phyloP scores from a whole-genome alignment of 2,797 vertebrate genomes.

The Pangasius djambal region DNA sequence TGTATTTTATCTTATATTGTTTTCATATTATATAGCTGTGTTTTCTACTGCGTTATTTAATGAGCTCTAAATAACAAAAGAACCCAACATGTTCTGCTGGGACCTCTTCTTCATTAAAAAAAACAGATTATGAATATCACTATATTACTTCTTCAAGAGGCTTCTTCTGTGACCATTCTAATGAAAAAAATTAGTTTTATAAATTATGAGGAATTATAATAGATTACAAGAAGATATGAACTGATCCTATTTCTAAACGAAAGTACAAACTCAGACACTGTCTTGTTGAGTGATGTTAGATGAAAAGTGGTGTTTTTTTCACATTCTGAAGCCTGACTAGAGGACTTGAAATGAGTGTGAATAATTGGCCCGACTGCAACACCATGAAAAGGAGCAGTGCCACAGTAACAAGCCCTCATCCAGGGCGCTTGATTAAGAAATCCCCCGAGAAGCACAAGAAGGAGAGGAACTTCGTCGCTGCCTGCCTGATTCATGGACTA shows the following conservation, averaged over 20 bases:
- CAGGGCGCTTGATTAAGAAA: conserved; percentile 15
- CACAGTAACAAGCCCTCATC: conserved; percentile 24
- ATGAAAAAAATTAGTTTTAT: not conserved
- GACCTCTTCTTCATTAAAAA: not conserved
- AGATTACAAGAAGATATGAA: not conserved
- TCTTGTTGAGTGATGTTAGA: not conserved
- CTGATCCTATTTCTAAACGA: not conserved
- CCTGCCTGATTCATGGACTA: conserved; percentile 48
- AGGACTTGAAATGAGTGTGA: conserved; percentile 16
- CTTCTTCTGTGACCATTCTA: not conserved
- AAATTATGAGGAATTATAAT: not conserved
- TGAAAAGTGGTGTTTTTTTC: not conserved
- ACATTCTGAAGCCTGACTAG: not conserved
- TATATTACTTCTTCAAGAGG: not conserved
- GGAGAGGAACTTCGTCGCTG: not conserved
- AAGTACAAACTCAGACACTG: not conserved
- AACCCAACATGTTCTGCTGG: not conserved
- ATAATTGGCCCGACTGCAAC: conserved; percentile 11
- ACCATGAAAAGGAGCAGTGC: conserved; percentile 4
- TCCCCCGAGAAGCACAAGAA: conserved; percentile 11
- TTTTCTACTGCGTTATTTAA: not conserved
- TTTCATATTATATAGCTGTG: not conserved
- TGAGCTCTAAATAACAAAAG: not conserved
- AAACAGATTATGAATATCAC: not conserved
- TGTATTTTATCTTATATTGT: not conserved